These are phyloP conservation scores for Eulemur albifrons DNA, from an alignment of 2,797 vertebrate species.

Conservation along the genomic window DNA sequence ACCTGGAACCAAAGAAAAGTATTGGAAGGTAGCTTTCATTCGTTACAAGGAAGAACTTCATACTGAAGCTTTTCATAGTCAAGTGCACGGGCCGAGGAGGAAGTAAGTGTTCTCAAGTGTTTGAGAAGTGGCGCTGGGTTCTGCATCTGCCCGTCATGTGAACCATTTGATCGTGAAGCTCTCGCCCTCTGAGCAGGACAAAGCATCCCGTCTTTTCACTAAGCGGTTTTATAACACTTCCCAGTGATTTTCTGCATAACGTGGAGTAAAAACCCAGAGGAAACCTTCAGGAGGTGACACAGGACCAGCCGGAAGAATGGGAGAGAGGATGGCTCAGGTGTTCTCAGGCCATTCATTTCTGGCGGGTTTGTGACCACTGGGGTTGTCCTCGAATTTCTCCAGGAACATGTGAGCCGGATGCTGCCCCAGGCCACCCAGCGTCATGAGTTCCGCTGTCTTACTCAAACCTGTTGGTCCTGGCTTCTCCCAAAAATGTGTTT, in stretches of 20 bases:
- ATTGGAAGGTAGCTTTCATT: neutral
- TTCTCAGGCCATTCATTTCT: conserved; percentile 5
- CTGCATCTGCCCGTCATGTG: accelerated
- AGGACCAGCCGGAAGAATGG: neutral
- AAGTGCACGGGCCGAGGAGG: neutral
- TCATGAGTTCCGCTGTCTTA: neutral
- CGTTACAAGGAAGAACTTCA: neutral
- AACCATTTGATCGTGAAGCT: neutral
- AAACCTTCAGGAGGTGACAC: conserved; percentile 28
- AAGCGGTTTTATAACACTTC: conserved; percentile 54
- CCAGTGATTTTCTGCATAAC: conserved; percentile 29
- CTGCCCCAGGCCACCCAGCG: neutral
- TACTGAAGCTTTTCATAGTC: neutral
- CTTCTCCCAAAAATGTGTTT: neutral
- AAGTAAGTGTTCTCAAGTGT: accelerated
- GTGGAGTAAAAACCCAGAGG: conserved; percentile 17
- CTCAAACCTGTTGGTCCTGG: neutral
- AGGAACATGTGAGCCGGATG: neutral
- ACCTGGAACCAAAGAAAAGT: neutral
- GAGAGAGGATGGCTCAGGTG: neutral
- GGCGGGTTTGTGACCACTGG: neutral
- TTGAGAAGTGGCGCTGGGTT: accelerated
- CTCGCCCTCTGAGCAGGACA: neutral
- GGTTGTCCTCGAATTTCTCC: neutral
- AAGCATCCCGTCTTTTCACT: neutral